Evolutionary conservation across 2,797 vertebrate genomes (phyloP).

Genomic region (Propithecus deckenii): DNA sequence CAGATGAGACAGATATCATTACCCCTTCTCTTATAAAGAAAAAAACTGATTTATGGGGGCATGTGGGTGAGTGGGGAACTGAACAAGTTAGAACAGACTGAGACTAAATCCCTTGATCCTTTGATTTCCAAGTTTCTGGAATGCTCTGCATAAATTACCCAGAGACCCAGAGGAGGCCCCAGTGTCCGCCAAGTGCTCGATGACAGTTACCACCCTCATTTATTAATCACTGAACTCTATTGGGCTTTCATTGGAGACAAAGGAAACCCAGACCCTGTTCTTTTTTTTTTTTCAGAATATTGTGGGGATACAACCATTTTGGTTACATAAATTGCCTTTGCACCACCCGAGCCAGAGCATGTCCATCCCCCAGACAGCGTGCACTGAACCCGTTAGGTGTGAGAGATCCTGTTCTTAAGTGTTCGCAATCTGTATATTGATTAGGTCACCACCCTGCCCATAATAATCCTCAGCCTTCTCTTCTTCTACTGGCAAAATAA

Average conservation of each 20-base stretch:
- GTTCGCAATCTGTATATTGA: background rate
- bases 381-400: too few species aligned
- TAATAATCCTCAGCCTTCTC: slow-evolving; percentile 5
- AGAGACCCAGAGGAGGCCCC: background rate
- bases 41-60: slow-evolving; percentile 51
- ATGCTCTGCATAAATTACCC: background rate
- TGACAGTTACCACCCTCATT: background rate
- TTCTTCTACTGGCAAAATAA: background rate
- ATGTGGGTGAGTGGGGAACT: background rate
- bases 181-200: background rate
- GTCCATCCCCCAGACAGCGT: too few species aligned
- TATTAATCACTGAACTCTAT: slow-evolving; percentile 31
- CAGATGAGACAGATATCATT: slow-evolving; percentile 55
- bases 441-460: background rate
- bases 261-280: background rate
- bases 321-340: too few species aligned
- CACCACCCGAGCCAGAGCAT: too few species aligned
- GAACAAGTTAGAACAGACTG: slow-evolving; percentile 23
- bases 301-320: too few species aligned
- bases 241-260: background rate
- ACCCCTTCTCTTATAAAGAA: slow-evolving; percentile 42
- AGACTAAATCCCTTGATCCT: background rate
- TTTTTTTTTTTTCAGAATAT: background rate
- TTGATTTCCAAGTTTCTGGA: slow-evolving; percentile 45
- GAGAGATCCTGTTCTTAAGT: background rate